Percentiles rank a stretch among this genome's conserved stretches.
Conservation (phyloP, 2,797 vertebrate genomes). For the Lepidocolaptes lacrymiger region DNA sequence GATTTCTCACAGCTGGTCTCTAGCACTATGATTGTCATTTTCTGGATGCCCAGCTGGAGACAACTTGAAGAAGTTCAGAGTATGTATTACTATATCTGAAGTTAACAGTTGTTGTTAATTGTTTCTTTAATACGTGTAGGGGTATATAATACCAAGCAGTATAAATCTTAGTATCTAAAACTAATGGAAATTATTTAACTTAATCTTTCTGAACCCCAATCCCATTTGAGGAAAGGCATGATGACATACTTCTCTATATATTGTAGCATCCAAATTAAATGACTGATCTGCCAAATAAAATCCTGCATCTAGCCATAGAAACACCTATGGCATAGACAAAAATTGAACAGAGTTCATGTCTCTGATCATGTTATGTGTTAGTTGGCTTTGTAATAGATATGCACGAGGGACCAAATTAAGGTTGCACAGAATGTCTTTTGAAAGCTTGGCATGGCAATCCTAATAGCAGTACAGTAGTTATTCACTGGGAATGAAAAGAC, state of each 20-base stretch:
- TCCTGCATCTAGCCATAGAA: not conserved
- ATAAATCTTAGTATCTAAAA: not conserved
- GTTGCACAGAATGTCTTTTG: not conserved
- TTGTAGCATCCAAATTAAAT: not conserved
- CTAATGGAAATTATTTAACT: not conserved
- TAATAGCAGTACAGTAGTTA: not conserved
- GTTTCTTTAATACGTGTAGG: not conserved
- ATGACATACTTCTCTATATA: not conserved
- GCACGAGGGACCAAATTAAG: not conserved
- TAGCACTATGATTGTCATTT: not conserved
- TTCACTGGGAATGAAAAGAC: not conserved
- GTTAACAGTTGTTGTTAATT: not conserved
- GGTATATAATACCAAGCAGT: not conserved
- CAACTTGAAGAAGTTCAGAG: not conserved
- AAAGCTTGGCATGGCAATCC: not conserved
- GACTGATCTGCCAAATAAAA: not conserved
- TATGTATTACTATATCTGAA: not conserved
- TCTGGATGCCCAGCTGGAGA: not conserved
- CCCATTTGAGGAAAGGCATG: not conserved
- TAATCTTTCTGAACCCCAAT: not conserved
- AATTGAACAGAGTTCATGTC: not conserved
- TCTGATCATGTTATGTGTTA: not conserved
- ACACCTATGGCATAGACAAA: not conserved
- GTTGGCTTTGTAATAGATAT: not conserved
- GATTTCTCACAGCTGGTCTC: conserved; percentile 8